Conservation (phyloP, 2,113 vertebrate genomes). For the Atherinomorus stipes region DNA sequence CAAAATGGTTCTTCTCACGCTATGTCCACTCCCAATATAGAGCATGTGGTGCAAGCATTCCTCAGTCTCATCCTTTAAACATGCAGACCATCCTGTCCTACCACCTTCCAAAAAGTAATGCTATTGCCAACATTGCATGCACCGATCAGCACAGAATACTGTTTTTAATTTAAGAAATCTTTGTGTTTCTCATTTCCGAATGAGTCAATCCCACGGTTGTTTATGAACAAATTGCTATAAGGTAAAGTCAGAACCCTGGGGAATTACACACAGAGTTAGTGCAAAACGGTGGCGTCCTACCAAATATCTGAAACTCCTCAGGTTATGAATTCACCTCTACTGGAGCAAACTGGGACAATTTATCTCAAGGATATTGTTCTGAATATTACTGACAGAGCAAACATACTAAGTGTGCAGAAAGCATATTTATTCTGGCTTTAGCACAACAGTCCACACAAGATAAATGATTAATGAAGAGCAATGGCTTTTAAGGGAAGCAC, state of each 20-base stretch:
- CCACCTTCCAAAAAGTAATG: conserved; percentile 59
- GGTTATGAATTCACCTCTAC: conserved; percentile 35
- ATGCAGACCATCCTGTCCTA: conserved; percentile 73
- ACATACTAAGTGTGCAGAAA: conserved; percentile 20
- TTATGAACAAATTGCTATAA: conserved; percentile 8
- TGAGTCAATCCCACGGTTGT: conserved; percentile 11
- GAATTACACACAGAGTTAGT: conserved; percentile 2
- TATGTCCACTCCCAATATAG: conserved; percentile 32
- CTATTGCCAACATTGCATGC: conserved; percentile 29
- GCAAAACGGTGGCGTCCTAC: conserved; percentile 34
- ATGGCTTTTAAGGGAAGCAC: conserved; percentile 6
- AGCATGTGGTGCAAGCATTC: conserved; percentile 59
- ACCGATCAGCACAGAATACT: background rate
- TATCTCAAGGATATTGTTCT: conserved; percentile 27
- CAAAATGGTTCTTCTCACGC: conserved; percentile 20
- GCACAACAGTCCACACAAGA: conserved; percentile 30
- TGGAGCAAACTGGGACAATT: background rate
- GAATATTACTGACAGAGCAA: conserved; percentile 35
- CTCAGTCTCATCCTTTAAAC: conserved; percentile 63
- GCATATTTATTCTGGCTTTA: conserved; percentile 62
- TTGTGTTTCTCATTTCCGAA: conserved; percentile 16
- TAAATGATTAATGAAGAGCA: conserved; percentile 62
- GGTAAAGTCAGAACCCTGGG: background rate
- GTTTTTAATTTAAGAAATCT: conserved; percentile 5
- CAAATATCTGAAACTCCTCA: conserved; percentile 21